Conservation (phyloP, 2,797 vertebrate genomes). For the Corythornis leucogaster region DNA sequence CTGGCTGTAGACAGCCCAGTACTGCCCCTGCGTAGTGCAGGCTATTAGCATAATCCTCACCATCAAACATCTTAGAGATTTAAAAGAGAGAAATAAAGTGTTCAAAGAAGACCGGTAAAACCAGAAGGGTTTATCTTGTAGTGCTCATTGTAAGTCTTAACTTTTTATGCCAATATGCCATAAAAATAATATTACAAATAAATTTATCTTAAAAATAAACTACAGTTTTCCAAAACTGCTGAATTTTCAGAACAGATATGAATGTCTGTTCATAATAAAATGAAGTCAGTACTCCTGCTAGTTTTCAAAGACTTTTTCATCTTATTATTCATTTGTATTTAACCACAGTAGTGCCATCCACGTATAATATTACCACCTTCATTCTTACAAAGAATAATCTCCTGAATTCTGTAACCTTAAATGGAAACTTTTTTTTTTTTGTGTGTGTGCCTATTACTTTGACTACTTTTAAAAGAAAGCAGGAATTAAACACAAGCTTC, state of each 20-base stretch:
- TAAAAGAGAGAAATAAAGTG: slow-evolving; percentile 44
- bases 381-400: slow-evolving; percentile 44
- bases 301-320: background rate
- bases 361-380: background rate
- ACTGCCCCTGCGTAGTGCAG: background rate
- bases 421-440: background rate
- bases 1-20: slow-evolving; percentile 55
- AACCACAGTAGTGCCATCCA: background rate
- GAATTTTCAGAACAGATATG: slow-evolving; percentile 35
- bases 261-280: slow-evolving; percentile 34
- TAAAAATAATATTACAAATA: background rate
- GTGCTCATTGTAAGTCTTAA: background rate
- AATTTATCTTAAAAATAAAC: slow-evolving; percentile 2
- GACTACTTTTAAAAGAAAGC: slow-evolving; percentile 15
- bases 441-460: background rate
- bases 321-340: slow-evolving; percentile 40
- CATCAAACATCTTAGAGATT: slow-evolving; percentile 1
- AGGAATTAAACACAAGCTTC: background rate
- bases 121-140: slow-evolving; percentile 18
- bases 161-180: background rate
- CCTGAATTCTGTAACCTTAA: background rate
- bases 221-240: background rate
- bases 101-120: slow-evolving; percentile 19
- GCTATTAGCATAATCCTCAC: slow-evolving; percentile 66
- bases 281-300: background rate